Conservation (phyloP, 1,140 invertebrate species). For the Anoplophora glabripennis region DNA sequence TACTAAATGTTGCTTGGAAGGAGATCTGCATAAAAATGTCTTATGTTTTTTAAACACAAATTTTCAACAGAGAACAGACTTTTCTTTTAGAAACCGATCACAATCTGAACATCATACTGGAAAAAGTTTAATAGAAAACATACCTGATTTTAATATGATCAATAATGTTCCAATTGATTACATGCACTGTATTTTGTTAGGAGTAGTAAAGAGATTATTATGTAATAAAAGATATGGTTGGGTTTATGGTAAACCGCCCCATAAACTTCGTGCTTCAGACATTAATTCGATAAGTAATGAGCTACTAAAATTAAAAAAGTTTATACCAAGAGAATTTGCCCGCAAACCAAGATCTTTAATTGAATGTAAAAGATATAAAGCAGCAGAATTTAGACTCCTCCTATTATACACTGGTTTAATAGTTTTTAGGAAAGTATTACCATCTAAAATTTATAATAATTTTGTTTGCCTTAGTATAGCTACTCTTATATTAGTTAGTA, state of each 20-base stretch:
- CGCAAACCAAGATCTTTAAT: constrained; percentile 34
- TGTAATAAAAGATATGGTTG: background rate
- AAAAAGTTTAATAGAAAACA: background rate
- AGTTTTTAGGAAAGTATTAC: no score
- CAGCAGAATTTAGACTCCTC: constrained; percentile 39
- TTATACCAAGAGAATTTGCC: constrained; percentile 29
- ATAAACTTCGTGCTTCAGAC: background rate
- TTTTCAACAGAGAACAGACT: background rate
- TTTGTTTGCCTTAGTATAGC: no score
- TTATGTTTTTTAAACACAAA: background rate
- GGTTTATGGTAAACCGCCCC: constrained; percentile 4
- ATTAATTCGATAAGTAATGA: background rate
- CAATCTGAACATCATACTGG: constrained; percentile 2
- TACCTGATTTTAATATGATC: constrained; percentile 18
- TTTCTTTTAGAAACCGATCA: background rate
- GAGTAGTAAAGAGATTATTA: constrained; percentile 21
- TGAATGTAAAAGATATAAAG: constrained; percentile 40
- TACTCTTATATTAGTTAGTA: no score
- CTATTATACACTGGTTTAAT: no score
- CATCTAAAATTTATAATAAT: no score
- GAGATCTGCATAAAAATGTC: background rate
- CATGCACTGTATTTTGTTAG: constrained; percentile 26
- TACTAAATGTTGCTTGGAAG: constrained; percentile 15
- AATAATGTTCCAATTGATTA: constrained; percentile 22
- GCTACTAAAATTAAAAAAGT: background rate